Base-by-base conservation (phyloP, 2,113 vertebrate species). In the Nesoenas mayeri region DNA sequence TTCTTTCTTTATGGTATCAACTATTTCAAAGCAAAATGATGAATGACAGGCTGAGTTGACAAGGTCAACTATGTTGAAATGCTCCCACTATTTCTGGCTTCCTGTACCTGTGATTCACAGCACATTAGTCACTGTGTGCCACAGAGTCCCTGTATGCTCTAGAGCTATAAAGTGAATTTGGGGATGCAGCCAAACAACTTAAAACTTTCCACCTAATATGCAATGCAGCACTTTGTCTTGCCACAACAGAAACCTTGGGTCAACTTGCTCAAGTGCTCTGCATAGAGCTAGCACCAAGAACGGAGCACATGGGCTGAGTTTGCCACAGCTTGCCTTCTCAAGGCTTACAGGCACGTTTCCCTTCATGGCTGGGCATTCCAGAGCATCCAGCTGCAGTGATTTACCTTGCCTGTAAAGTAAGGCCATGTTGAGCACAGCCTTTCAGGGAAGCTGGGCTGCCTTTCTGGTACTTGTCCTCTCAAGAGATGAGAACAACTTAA, bases 291-390 rank as follows among this genome's bases (percentile, higher is more conserved):
- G 71, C 71, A 32, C n/a, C 0, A 8, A 61, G 70, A 79, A 48
- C 0, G 8, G 47, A 87, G 61, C 1, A 0, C 0, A 1, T 31
- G 25, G 53, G 66, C 61, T 65, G 48, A 40, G n/a, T 82, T 61
- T 72, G 74, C 34, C 60, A 54, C 66, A 75, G 54, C 54, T 53
- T 53, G 67, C 54, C 50, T 79, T 65, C 79, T 67, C 31, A 29
- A 88, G 87, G 36, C 50, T 70, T 11, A n/a, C 1, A 47, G 81
- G 17, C 58, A 36, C 50, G 14, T 34, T 58, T 66, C 58, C 71
- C 74, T 82, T 81, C 60, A 60, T 40, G 67, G 79, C 31, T 72
- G 40, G 9, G 44, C 54, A 47, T 77, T 85, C 60, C 71, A 91
- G 36, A 83, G 72, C 47, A 93, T 47, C 47, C 67, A 62, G 0